phyloP scores from a whole-genome alignment of 2,113 vertebrate genomes.

The Rhadina sibilatrix region DNA sequence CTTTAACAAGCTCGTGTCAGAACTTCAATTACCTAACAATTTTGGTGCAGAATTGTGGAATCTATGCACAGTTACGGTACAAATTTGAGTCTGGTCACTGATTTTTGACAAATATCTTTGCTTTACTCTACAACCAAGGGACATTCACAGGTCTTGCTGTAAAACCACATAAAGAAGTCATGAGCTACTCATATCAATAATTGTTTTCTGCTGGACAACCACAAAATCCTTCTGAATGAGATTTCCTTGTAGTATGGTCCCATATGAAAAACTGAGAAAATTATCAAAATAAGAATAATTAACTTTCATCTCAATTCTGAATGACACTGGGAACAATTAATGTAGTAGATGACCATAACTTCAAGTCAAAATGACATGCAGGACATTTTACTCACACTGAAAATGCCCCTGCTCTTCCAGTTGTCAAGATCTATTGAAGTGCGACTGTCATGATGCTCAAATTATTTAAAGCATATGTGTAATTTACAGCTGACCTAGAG shows the following conservation, averaged over 20 bases:
- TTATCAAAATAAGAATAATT: background rate
- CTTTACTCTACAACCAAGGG: background rate
- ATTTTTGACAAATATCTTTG: background rate
- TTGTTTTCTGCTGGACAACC: background rate
- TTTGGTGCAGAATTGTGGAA: background rate
- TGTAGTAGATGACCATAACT: background rate
- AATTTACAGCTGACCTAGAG: background rate
- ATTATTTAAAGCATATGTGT: background rate
- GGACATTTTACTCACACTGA: background rate
- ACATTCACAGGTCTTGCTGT: background rate
- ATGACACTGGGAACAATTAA: background rate
- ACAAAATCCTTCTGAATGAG: background rate
- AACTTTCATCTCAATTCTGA: background rate
- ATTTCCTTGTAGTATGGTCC: background rate
- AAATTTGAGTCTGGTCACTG: background rate
- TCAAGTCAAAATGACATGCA: background rate
- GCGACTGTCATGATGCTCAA: background rate
- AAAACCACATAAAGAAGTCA: constrained; percentile 22
- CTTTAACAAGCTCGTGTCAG: background rate
- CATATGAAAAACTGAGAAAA: background rate
- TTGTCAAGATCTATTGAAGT: background rate
- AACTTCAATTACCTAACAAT: background rate
- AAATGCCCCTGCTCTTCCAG: background rate
- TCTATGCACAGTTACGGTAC: background rate
- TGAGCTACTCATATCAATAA: background rate